Evolutionary conservation across 2,888 invertebrate species (phyloP).

Genomic region (Liodrosophila aerea): DNA sequence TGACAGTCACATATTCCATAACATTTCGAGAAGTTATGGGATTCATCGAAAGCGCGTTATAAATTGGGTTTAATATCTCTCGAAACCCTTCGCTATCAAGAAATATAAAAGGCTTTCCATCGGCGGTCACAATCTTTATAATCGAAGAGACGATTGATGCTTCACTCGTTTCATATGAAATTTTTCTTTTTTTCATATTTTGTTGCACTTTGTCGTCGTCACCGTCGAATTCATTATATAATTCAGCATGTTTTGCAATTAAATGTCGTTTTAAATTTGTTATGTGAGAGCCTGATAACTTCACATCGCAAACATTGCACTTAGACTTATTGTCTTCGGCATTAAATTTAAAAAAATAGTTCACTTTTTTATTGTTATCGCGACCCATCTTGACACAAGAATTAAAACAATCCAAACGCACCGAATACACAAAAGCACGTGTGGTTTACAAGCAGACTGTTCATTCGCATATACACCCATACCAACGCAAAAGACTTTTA

Average conservation of each 20-base stretch:
- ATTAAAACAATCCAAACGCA: too few species aligned
- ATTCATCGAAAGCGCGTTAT: slow-evolving; percentile 22
- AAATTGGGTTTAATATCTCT: slow-evolving; percentile 29
- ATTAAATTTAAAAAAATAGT: not conserved
- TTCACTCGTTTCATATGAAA: slow-evolving; percentile 16
- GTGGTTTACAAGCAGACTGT: too few species aligned
- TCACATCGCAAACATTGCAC: not conserved
- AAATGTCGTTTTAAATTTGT: slow-evolving; percentile 7
- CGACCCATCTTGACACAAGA: too few species aligned
- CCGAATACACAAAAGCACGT: too few species aligned
- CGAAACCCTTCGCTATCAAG: slow-evolving; percentile 29
- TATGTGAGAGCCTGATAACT: slow-evolving; percentile 1
- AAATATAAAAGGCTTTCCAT: slow-evolving; percentile 27
- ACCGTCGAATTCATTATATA: slow-evolving; percentile 20
- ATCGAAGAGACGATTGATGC: slow-evolving; percentile 20
- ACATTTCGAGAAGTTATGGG: slow-evolving; percentile 25
- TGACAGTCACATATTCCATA: slow-evolving; percentile 19
- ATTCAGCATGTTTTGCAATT: slow-evolving; percentile 9
- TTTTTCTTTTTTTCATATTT: slow-evolving; percentile 15
- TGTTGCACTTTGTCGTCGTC: slow-evolving; percentile 1
- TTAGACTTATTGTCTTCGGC: slow-evolving; percentile 3
- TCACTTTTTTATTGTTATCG: not conserved
- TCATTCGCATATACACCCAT: slow-evolving; percentile 25
- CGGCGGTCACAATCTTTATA: slow-evolving; percentile 22
- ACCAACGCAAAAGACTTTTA: too few species aligned